Evolutionary conservation across 2,113 vertebrate genomes (phyloP).

Genomic region (Rutilus rutilus): DNA sequence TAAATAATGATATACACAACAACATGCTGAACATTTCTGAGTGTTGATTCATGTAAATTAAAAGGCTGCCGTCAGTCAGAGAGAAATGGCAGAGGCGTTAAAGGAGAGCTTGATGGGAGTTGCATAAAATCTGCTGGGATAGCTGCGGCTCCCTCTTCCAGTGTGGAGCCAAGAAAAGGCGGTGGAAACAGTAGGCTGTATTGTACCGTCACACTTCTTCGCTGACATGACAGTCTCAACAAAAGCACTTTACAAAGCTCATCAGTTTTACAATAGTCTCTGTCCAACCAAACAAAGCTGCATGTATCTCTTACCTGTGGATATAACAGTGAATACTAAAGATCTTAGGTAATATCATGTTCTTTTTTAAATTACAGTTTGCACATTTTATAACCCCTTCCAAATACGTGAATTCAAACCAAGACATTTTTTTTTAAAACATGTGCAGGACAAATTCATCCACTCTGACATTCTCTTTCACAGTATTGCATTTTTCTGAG

Average conservation of each 20-base stretch:
- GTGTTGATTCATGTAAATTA: conserved; percentile 31
- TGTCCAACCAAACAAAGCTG: conserved; percentile 29
- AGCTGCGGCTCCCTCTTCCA: background rate
- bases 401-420: background rate
- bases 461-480: conserved; percentile 40
- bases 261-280: conserved; percentile 19
- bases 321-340: conserved; percentile 36
- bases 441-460: background rate
- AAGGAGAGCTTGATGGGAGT: conserved; percentile 12
- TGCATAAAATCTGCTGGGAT: conserved; percentile 36
- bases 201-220: background rate
- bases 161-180: conserved; percentile 1
- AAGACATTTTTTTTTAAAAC: background rate
- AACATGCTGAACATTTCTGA: conserved; percentile 17
- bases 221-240: background rate
- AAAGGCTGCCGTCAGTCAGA: conserved; percentile 20
- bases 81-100: background rate
- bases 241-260: conserved; percentile 25
- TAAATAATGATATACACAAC: conserved; percentile 34
- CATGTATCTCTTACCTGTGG: conserved; percentile 7
- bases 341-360: background rate
- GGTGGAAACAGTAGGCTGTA: conserved; percentile 7
- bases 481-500: conserved; percentile 42
- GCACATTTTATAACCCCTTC: background rate
- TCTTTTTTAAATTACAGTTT: conserved; percentile 8